phyloP scores from a whole-genome alignment of 2,113 vertebrate genomes.

The Asarcornis scutulata region DNA sequence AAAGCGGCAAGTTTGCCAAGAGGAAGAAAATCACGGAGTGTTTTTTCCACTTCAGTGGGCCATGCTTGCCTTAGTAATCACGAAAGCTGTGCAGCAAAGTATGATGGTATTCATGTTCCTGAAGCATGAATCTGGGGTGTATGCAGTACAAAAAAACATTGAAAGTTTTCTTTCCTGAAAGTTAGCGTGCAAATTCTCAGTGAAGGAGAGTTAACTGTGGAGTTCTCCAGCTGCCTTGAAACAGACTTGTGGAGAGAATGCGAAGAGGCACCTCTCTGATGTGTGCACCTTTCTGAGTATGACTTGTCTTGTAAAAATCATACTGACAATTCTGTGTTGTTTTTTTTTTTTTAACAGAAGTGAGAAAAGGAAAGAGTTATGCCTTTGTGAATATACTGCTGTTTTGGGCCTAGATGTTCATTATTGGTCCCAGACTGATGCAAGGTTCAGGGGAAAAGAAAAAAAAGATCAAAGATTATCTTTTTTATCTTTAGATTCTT shows the following conservation, averaged over 20 bases:
- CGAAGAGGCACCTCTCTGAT: background rate
- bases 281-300: background rate
- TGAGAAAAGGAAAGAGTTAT: background rate
- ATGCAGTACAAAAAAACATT: background rate
- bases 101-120: background rate
- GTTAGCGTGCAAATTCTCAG: background rate
- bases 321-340: background rate
- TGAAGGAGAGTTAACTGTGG: background rate
- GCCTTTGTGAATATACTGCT: background rate
- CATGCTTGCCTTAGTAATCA: background rate
- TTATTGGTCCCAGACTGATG: background rate
- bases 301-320: background rate
- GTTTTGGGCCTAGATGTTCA: background rate
- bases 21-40: background rate
- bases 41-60: constrained; percentile 6
- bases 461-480: background rate
- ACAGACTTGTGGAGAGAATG: background rate
- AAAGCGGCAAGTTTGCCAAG: constrained; percentile 9
- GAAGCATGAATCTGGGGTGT: background rate
- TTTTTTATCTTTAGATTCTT: no score
- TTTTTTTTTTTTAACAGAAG: background rate
- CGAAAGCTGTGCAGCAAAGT: background rate
- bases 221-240: background rate
- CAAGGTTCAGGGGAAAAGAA: background rate
- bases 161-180: background rate